Evolutionary conservation across 1,140 invertebrate genomes (phyloP), one percentile per base, ranked within the genome.

Genomic region (Onthophagus taurus): DNA sequence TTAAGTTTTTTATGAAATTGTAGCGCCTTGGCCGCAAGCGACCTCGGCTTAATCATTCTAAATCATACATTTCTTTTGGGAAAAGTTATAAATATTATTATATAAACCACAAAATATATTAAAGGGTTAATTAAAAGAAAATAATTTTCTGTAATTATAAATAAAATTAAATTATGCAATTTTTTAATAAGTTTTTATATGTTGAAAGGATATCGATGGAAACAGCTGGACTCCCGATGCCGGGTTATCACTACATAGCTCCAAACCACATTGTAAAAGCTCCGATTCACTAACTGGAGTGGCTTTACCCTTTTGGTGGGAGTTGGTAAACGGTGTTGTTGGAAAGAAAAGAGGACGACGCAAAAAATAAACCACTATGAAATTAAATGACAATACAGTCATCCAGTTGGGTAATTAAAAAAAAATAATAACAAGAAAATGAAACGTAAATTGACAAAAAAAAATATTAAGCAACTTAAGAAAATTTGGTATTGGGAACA

Each of bases 181-280:
- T n/a, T 30, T 30, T 2, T 30, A 30, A n/a, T 30, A n/a, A n/a
- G 2, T 30, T 30, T 30, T 30, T 30, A 11, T 30, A 2, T 30
- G 29, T n/a, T n/a, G 11, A 31, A 77, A 91, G 87, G 77, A 89
- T 90, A 85, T 87, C 86, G 33, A 85, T 89, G 83, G 87, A 91
- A 73, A 90, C 87, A 44, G 83, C 85, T 50, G 84, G 85, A 54
- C 75, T 90, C 71, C 83, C 84, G 57, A 80, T 91, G 73, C 83
- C 83, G 48, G 83, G 85, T 45, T 91, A 88, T 72, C 86, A 89
- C 66, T 90, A 89, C 73, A 85, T 91, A 66, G 81, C 86, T 53
- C 87, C 86, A 41, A 89, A 88, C 71, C 84, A 89, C 73, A 89
- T 91, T 65, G 85, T 91, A 57, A 89, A 89, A 70, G 84, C 86